Conservation (phyloP, 2,113 vertebrate species). For the Eidolon helvum region DNA sequence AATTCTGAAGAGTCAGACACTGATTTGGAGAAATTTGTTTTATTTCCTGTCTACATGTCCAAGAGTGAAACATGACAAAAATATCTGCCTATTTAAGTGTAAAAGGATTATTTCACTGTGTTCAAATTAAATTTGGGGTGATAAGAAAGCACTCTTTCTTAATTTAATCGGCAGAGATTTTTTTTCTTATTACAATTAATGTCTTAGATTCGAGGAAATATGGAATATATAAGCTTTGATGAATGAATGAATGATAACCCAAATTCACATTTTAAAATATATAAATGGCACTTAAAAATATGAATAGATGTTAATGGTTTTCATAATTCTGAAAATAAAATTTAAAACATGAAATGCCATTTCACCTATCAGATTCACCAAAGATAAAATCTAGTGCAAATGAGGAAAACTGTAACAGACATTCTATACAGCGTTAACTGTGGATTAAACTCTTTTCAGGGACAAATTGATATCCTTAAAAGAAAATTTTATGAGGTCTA, state of each 20-base stretch:
- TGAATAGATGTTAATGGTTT: not conserved
- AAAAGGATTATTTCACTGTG: not conserved
- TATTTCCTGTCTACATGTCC: not conserved
- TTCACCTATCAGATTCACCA: not conserved
- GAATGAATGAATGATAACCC: not conserved
- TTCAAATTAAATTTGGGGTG: not conserved
- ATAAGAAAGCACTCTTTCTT: not conserved
- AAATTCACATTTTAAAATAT: constrained; percentile 14
- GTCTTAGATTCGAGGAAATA: not conserved
- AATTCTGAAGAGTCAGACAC: not conserved
- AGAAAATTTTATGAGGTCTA: not conserved
- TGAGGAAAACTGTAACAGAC: not conserved
- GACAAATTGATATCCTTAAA: not conserved
- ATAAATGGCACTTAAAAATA: not conserved
- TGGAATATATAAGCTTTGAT: not conserved
- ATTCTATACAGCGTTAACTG: not conserved
- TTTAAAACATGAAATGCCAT: not conserved
- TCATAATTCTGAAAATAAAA: not conserved
- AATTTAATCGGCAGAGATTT: not conserved
- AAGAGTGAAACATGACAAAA: not conserved
- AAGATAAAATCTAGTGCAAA: not conserved
- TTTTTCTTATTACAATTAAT: not conserved
- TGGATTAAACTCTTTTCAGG: not conserved
- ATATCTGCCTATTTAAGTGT: not conserved
- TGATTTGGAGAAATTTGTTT: not conserved